Conservation (phyloP, 2,113 vertebrate genomes). For the Romanogobio albipinnatus region DNA sequence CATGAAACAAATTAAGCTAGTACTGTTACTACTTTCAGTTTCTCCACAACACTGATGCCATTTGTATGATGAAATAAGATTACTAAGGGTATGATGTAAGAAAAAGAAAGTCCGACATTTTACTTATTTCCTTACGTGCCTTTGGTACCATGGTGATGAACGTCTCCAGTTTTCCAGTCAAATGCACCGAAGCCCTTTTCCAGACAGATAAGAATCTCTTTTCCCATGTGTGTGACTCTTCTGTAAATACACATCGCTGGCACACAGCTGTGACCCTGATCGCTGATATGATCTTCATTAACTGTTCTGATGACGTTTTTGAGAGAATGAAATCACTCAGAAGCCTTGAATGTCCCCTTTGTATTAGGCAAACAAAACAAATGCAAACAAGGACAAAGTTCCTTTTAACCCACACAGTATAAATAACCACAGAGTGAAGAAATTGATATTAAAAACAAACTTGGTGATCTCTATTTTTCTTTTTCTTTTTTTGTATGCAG, state of each 20-base stretch:
- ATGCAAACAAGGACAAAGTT: neutral
- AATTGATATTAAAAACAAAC: neutral
- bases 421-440: conserved; percentile 11
- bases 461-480: neutral
- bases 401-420: conserved; percentile 20
- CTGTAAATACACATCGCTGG: neutral
- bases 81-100: neutral
- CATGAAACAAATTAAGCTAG: neutral
- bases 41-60: neutral
- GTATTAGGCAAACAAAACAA: neutral
- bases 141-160: conserved; percentile 8
- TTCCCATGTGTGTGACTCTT: conserved; percentile 18
- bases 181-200: neutral
- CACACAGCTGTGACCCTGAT: conserved; percentile 35
- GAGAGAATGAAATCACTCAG: neutral
- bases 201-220: conserved; percentile 45
- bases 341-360: conserved; percentile 15
- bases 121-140: neutral
- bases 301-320: neutral
- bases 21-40: neutral
- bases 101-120: neutral
- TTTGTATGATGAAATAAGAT: neutral
- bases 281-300: neutral
- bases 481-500: conserved; percentile 66
- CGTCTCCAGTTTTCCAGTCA: conserved; percentile 3